Evolutionary conservation across 2,888 invertebrate genomes (phyloP), one percentile per base, ranked within the genome.

Genomic region (Microctonus aethiopoides): DNA sequence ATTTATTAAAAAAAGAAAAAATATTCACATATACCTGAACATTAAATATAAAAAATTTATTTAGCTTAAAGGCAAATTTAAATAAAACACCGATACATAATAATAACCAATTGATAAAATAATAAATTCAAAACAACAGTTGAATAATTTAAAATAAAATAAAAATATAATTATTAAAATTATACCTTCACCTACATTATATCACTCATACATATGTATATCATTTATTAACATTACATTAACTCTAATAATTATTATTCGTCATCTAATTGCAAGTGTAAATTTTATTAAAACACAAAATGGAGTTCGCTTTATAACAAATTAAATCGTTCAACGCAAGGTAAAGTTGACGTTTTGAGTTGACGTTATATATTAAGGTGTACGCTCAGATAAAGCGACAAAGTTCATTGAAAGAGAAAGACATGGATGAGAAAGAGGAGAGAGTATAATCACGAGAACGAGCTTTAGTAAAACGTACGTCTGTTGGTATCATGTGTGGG

Each of bases 401-500:
- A n/a, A 46, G 9, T 2, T 5, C 16, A 16, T 16, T 10, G 10
- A 36, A 36, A 9, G 10, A 36, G 1, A 36, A 10, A 36, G 36
- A 36, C 6, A 10, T 9, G 36, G 10, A 10, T 1, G 20, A 20
- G 13, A 61, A 29, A 13, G 29, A n/a, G 34, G 36, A 60, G 29
- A 10, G 46, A 16, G 4, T 11, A 24, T 29, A 39, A 62, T 62
- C 26, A 20, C 6, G 46, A 29, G 10, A 26, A 62, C 20, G 22
- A 32, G 32, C 32, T 32, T 32, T 63, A 20, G 32, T 20, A 11
- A 20, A 29, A 41, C 34, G 41, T 46, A n/a, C n/a, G n/a, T n/a
- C n/a, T n/a, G 63, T 57, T 51, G n/a, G 59, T 29, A 67, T 52
- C 51, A 60, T 61, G 67, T 63, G 68, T 64, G 69, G 59, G 64